Base-by-base conservation (phyloP, 2,888 invertebrate genomes). In the Petrolisthes cinctipes region DNA sequence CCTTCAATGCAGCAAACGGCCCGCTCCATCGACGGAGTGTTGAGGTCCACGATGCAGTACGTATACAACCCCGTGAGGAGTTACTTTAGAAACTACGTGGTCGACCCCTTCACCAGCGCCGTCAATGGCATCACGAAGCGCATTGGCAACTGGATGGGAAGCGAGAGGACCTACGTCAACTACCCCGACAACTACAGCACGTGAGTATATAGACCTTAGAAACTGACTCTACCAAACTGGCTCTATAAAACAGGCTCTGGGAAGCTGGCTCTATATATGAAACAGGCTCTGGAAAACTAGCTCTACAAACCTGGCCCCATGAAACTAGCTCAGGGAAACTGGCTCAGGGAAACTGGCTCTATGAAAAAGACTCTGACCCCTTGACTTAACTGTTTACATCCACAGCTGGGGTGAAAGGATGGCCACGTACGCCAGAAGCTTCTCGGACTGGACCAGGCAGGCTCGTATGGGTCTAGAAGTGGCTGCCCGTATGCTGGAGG, bases 11-110 rank as follows among this genome's bases (percentile, higher is more conserved):
- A 87, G 87, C 80, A 23, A 37, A 87, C 87, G 14, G 87, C 82
- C 75, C 87, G 87, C 17, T 75, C 87, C n/a, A 61, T 87, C 14
- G 75, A 61, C 23, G 79, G 57, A 54, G 53, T 87, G 75, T 83
- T 83, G 87, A 20, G 66, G 23, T 78, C 86, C 9, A 75, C 78
- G 5, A 7, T 76, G 68, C 53, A 75, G 5, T 82, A 78, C 75
- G 57, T 87, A 71, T 79, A 71, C 56, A 37, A 68, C 73, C 83
- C 86, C 37, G 51, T 87, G 61, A 87, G 84, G 80, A 66, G 20
- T 66, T 87, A 81, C 81, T 11, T 86, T 57, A 56, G 66, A 5
- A 61, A 71, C 54, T 86, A 81, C 85, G 9, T 86, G 23, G 68
- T 80, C 23, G 66, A 56, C 14, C 86, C 86, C 6, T 68, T 86